These are phyloP conservation scores for Pararge aegeria DNA, from an alignment of 1,140 invertebrate species.

Conservation along the genomic window DNA sequence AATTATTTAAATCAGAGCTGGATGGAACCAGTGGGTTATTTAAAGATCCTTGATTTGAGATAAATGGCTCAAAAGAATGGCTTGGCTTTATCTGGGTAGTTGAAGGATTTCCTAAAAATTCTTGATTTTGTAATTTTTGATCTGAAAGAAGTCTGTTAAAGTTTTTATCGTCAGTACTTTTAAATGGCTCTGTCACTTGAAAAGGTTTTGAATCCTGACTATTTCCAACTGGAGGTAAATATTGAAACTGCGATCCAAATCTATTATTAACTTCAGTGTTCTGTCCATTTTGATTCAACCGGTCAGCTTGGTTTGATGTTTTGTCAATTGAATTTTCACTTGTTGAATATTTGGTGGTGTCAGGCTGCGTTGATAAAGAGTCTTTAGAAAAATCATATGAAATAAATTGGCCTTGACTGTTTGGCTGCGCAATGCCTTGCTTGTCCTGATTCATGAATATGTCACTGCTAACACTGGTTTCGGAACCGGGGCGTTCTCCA, in stretches of 20 bases:
- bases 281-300: slow-evolving; percentile 9
- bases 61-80: slow-evolving; percentile 19
- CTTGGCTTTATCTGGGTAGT: slow-evolving; percentile 11
- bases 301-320: slow-evolving; percentile 7
- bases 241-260: slow-evolving; percentile 33
- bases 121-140: slow-evolving; percentile 34
- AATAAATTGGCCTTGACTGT: too few species aligned
- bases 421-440: too few species aligned
- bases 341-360: slow-evolving; percentile 4
- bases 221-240: slow-evolving; percentile 29
- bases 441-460: too few species aligned
- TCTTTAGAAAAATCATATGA: too few species aligned
- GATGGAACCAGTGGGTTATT: neutral
- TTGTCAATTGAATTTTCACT: slow-evolving; percentile 7
- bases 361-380: slow-evolving; percentile 3
- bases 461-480: too few species aligned
- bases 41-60: neutral
- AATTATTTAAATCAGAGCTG: neutral
- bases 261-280: neutral
- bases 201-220: neutral
- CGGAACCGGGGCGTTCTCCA: too few species aligned
- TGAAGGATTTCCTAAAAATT: slow-evolving; percentile 19
- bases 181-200: neutral
- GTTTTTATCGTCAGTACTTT: neutral
- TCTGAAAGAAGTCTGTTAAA: slow-evolving; percentile 21